Evolutionary conservation across 2,888 invertebrate genomes (phyloP), one percentile per base, ranked within the genome.

Genomic region (Heterodera filipjevi): DNA sequence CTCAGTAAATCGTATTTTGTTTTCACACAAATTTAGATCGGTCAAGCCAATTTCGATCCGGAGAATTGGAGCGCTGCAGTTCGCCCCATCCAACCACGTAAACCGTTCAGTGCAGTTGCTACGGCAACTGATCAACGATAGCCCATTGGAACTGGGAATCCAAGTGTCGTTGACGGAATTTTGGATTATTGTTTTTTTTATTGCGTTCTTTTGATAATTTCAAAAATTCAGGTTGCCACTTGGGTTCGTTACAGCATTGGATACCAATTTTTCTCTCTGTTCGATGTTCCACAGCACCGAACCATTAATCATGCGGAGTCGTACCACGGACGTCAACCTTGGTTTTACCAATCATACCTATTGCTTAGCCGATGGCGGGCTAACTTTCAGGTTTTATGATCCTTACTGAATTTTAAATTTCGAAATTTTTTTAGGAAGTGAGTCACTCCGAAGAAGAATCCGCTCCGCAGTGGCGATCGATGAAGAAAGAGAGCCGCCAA

Each of bases 281-380:
- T 68, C 33, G 68, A 68, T 2, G 35, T 68, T 1, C 1, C 33
- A 0, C 5, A 6, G 3, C 68, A 68, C 22, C 30, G 68, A 5
- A 68, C 68, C 3, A 68, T 35, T 14, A 68, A 68, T 6, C 68
- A 68, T 27, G 68, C 68, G n/a, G 68, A 68, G 8, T 33, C 33
- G 3, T 68, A 68, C 33, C 68, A 68, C 30, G 32, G 33, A 5
- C 14, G 35, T 3, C 68, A 68, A 35, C 32, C 33, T 19, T 33
- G 35, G 19, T 68, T 68, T 68, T 68, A 16, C 5, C 68, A 35
- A 33, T 33, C 32, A 27, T 33, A 68, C 16, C 19, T 12, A 27
- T 30, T 33, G 8, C 35, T 68, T 0, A 33, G 68, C 3, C 32
- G 68, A 5, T 68, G 68, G 33, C 14, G 32, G 2, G 33, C 14